These are phyloP conservation scores for Rallus crepitans DNA, from an alignment of 2,797 vertebrate species.

Conservation along the genomic window DNA sequence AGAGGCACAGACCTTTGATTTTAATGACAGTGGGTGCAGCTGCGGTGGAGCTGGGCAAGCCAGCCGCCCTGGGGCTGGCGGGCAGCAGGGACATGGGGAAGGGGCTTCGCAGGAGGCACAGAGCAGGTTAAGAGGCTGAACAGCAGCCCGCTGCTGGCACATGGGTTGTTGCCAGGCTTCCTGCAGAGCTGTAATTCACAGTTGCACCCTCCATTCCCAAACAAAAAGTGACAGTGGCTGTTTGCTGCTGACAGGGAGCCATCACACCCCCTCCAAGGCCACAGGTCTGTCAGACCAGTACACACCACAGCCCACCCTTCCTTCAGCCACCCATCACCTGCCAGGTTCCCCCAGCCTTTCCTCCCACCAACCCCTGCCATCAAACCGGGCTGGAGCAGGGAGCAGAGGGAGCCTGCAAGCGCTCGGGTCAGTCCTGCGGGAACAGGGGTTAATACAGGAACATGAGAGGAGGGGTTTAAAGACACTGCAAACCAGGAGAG, in stretches of 20 bases:
- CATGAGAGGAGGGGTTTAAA: fast-evolving
- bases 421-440: fast-evolving
- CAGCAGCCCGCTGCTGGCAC: fast-evolving
- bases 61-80: neutral
- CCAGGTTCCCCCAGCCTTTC: neutral
- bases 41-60: neutral
- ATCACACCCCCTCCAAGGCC: fast-evolving
- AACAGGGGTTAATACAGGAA: no score
- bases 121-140: neutral
- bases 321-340: neutral
- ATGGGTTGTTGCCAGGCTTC: fast-evolving
- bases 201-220: neutral
- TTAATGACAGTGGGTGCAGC: neutral
- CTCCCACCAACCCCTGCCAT: neutral
- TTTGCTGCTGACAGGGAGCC: neutral
- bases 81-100: neutral
- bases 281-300: fast-evolving
- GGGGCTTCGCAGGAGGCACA: neutral
- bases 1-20: neutral
- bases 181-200: neutral
- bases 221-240: fast-evolving
- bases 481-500: neutral
- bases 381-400: no score
- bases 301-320: fast-evolving
- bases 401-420: neutral